These are phyloP conservation scores for Acrobasis consociella DNA, from an alignment of 2,888 invertebrate species.

Conservation along the genomic window DNA sequence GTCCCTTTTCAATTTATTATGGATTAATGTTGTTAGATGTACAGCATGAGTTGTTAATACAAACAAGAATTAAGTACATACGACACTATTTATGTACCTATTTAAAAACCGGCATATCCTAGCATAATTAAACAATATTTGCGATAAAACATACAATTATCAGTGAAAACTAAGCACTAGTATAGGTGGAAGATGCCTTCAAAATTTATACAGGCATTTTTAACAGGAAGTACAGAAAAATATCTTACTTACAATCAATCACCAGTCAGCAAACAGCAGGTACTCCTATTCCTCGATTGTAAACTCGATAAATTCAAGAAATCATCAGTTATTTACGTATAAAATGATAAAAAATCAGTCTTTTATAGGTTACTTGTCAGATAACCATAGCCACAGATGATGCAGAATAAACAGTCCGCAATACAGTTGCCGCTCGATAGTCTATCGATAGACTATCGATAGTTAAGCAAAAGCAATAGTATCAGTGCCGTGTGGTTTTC, in stretches of 20 bases:
- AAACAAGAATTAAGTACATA: too few relatives aligned
- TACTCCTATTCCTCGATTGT: conserved; percentile 4
- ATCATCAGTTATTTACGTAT: conserved; percentile 40
- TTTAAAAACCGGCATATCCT: too few relatives aligned
- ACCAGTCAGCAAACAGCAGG: neutral
- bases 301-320: conserved; percentile 5
- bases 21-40: too few relatives aligned
- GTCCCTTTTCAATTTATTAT: too few relatives aligned
- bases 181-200: neutral
- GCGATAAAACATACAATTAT: too few relatives aligned
- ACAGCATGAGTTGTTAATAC: too few relatives aligned
- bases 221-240: neutral
- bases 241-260: conserved; percentile 7
- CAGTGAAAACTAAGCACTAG: neutral
- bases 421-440: too few relatives aligned
- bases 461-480: too few relatives aligned
- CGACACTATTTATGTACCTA: too few relatives aligned
- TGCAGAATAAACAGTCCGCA: neutral
- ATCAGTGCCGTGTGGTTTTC: too few relatives aligned
- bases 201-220: neutral
- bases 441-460: too few relatives aligned
- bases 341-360: conserved; percentile 66
- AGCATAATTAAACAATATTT: too few relatives aligned
- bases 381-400: conserved; percentile 31
- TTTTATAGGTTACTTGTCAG: conserved; percentile 65